phyloP scores from a whole-genome alignment of 2,797 vertebrate species.

The Poecilia picta region DNA sequence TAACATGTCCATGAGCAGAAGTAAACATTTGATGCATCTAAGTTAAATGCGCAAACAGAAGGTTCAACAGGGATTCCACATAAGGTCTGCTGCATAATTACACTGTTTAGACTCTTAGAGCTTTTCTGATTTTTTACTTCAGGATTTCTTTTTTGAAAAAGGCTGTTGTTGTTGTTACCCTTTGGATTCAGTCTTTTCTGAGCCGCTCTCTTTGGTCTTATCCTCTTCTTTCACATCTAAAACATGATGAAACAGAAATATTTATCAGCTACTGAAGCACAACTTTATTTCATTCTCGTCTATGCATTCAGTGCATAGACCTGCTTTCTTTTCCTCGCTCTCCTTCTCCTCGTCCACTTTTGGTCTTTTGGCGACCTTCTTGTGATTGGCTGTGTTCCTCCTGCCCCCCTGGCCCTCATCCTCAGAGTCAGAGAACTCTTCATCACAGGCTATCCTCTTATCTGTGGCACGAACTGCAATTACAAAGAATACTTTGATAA shows the following conservation, averaged over 20 bases:
- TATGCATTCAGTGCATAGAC: constrained; percentile 68
- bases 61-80: neutral
- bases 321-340: constrained; percentile 87
- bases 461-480: constrained; percentile 89
- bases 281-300: neutral
- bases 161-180: constrained; percentile 71
- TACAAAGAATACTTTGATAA: neutral
- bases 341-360: constrained; percentile 91
- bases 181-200: constrained; percentile 89
- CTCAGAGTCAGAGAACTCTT: constrained; percentile 94
- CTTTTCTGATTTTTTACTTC: neutral
- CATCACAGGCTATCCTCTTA: constrained; percentile 92
- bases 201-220: constrained; percentile 85
- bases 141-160: neutral
- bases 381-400: constrained; percentile 88
- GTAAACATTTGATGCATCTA: neutral
- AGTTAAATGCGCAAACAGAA: neutral
- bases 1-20: neutral
- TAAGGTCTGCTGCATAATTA: neutral
- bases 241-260: neutral
- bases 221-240: constrained; percentile 92
- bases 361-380: constrained; percentile 88
- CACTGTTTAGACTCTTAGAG: neutral
- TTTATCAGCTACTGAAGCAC: neutral
- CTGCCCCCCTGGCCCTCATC: constrained; percentile 92